Conservation (phyloP, 2,113 vertebrate genomes). For the Serilophus lunatus region DNA sequence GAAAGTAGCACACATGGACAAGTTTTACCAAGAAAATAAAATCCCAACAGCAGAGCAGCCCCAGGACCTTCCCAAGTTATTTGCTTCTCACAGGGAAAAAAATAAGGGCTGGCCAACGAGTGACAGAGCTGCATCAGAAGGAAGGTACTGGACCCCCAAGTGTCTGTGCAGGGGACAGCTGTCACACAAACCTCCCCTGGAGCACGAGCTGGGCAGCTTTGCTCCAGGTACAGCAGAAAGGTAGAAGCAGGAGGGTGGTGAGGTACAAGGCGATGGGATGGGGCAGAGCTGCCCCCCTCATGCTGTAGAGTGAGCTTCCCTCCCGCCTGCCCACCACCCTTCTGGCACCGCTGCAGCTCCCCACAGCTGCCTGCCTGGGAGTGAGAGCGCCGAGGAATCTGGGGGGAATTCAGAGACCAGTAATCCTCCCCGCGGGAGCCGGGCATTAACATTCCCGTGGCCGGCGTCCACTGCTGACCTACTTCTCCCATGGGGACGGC, state of each 20-base stretch:
- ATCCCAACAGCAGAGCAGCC: background rate
- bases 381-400: background rate
- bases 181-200: background rate
- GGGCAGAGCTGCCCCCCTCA: background rate
- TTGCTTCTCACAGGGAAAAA: background rate
- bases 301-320: background rate
- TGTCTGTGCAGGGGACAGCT: rapidly evolving
- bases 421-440: conserved; percentile 70
- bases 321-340: too few relatives aligned
- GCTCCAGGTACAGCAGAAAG: background rate
- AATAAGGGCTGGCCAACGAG: background rate
- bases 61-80: background rate
- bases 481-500: background rate
- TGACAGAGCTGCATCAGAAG: background rate
- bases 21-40: background rate
- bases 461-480: conserved; percentile 44
- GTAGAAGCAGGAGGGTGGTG: background rate
- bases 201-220: rapidly evolving
- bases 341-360: background rate
- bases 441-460: conserved; percentile 76
- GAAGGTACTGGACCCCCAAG: background rate
- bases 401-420: background rate
- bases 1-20: background rate
- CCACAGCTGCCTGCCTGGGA: background rate
- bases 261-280: rapidly evolving